Base-by-base conservation (phyloP, 2,797 vertebrate genomes). In the Heteromormyrus szaboi region DNA sequence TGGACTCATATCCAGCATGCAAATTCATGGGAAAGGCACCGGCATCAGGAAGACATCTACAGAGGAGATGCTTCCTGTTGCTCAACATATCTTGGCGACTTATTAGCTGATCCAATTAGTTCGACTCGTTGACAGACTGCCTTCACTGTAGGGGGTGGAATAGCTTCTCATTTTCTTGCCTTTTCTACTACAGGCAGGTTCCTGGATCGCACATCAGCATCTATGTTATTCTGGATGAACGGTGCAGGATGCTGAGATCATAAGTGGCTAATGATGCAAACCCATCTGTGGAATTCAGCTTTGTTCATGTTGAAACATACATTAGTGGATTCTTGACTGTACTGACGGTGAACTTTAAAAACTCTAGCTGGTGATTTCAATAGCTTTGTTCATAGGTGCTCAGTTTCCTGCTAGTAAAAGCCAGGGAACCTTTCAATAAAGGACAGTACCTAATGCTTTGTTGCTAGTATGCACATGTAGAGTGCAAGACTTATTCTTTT, bases 61-160 rank as follows among this genome's bases (percentile, higher is more conserved):
- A 76, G 17, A 76, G 68, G 68, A 76, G 68, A 76, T 76, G 33
- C 68, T 76, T 76, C 68, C 68, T 41, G 68, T 76, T 76, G 14
- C 33, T 41, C 33, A 76, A 76, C 33, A 76, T 76, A 19, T 76
- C 68, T 76, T 76, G 65, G 29, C 29, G 33, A 76, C 68, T 76
- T 76, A 76, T 76, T 41, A 76, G 68, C 33, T 76, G 68, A 76
- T 76, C 68, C 68, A 76, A 76, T 76, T 76, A 76, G 68, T 41
- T 76, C 4, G 14, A 41, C 33, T 76, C 33, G 14, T 76, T 76
- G 68, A 76, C 68, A 76, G 68, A 76, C 68, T 76, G 68, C 68
- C 33, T 41, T 41, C 33, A 12, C 68, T 76, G 5, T 37, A 37
- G 68, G 68, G 68, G 68, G 68, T 76, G 68, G 68, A 76, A 76